Conservation (phyloP, 2,888 invertebrate genomes). For the Caenorhabditis zanzibari region DNA sequence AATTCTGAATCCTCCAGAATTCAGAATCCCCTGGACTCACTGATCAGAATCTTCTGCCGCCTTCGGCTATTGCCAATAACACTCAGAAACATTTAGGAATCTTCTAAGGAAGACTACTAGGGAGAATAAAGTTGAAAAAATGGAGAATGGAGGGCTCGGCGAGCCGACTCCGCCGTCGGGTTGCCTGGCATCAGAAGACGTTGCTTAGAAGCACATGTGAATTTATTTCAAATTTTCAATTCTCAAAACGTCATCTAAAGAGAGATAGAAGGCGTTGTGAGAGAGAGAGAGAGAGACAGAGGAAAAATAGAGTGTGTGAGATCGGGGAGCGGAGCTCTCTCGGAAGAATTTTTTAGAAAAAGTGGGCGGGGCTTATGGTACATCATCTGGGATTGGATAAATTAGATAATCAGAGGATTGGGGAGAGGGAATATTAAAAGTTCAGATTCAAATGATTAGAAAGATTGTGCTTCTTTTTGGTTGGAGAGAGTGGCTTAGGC, state of each 20-base stretch:
- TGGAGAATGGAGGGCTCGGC: not conserved
- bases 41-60: slow-evolving; percentile 25
- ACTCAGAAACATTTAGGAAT: slow-evolving; percentile 41
- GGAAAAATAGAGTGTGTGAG: slow-evolving; percentile 4
- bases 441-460: no score
- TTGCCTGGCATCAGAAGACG: slow-evolving; percentile 14
- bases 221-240: slow-evolving; percentile 12
- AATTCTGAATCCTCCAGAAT: not conserved
- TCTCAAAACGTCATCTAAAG: not conserved
- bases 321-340: not conserved
- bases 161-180: not conserved
- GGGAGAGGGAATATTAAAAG: not conserved
- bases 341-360: slow-evolving; percentile 1
- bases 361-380: slow-evolving; percentile 12
- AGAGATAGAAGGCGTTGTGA: no score
- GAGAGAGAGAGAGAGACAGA: no score
- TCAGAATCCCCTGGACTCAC: slow-evolving; percentile 17
- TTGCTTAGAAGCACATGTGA: slow-evolving; percentile 51
- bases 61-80: slow-evolving; percentile 47
- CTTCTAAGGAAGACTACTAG: not conserved
- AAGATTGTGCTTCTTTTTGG: slow-evolving; percentile 47
- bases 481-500: slow-evolving; percentile 21
- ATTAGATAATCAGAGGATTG: no score
- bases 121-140: not conserved
- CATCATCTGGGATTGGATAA: no score